These are phyloP conservation scores for Luperina nickerlii DNA, from an alignment of 2,888 invertebrate genomes.

Conservation along the genomic window DNA sequence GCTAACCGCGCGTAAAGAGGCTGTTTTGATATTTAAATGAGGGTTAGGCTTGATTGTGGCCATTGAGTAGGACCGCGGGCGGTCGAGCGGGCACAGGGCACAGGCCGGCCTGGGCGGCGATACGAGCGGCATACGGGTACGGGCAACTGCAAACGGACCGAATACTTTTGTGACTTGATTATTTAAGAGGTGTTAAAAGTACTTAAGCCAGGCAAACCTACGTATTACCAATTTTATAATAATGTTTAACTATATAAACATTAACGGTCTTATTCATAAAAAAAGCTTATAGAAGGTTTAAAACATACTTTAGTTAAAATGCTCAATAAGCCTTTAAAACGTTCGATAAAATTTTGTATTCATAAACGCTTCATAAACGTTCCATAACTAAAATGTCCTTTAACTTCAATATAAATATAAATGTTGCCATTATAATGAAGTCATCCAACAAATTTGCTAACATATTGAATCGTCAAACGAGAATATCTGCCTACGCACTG, in stretches of 20 bases:
- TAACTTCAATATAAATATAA: too few species aligned
- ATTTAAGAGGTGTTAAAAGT: constrained; percentile 34
- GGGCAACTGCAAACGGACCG: constrained; percentile 45
- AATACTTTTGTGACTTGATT: constrained; percentile 59
- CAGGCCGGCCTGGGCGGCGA: constrained; percentile 21
- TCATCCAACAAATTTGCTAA: too few species aligned
- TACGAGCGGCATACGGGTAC: constrained; percentile 23
- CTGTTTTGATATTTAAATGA: constrained; percentile 90
- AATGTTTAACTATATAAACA: not conserved
- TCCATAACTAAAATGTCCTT: too few species aligned
- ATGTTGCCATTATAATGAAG: too few species aligned
- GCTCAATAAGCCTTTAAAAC: too few species aligned
- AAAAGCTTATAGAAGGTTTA: too few species aligned
- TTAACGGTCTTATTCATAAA: too few species aligned
- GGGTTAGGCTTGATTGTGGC: constrained; percentile 86
- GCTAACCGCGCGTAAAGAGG: constrained; percentile 82
- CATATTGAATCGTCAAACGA: too few species aligned
- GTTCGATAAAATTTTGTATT: too few species aligned
- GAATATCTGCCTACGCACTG: too few species aligned
- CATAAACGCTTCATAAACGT: too few species aligned
- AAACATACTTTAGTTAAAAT: too few species aligned
- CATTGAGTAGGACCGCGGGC: constrained; percentile 76
- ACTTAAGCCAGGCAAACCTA: not conserved
- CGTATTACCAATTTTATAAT: not conserved
- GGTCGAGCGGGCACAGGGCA: constrained; percentile 55